These are phyloP conservation scores for Cyclophora punctaria DNA, from an alignment of 2,888 invertebrate genomes.

Conservation along the genomic window DNA sequence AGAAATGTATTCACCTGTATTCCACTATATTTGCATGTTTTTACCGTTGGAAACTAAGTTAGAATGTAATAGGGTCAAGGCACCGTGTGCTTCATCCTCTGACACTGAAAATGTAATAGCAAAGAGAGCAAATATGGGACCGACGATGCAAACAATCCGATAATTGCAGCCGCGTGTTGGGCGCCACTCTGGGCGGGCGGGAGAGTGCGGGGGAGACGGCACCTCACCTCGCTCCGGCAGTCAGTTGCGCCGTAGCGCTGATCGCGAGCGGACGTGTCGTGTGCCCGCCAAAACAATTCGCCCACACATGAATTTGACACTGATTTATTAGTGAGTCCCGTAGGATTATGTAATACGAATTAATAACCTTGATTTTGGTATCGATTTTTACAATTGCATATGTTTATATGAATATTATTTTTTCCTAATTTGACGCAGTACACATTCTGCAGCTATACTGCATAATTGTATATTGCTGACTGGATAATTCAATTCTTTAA, in stretches of 20 bases:
- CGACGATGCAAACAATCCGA: slow-evolving; percentile 19
- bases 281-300: slow-evolving; percentile 27
- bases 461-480: too few species aligned
- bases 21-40: too few species aligned
- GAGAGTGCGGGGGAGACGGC: slow-evolving; percentile 21
- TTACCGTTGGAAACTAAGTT: too few species aligned
- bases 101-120: slow-evolving; percentile 1
- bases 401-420: not conserved
- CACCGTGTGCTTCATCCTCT: not conserved
- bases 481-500: too few species aligned
- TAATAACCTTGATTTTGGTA: not conserved
- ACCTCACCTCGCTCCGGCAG: slow-evolving; percentile 13
- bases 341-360: slow-evolving; percentile 18
- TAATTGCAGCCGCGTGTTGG: slow-evolving; percentile 42
- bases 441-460: not conserved
- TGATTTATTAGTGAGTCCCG: slow-evolving; percentile 53
- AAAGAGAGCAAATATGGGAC: slow-evolving; percentile 16
- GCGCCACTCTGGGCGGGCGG: slow-evolving; percentile 44
- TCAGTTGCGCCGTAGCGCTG: slow-evolving; percentile 64
- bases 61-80: too few species aligned
- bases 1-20: too few species aligned
- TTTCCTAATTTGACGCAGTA: not conserved
- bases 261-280: slow-evolving; percentile 43
- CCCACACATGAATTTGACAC: slow-evolving; percentile 46
- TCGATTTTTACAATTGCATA: not conserved